A percentile compares a stretch with the other conserved stretches of the same genome.
Evolutionary conservation across 2,888 invertebrate genomes (phyloP).

Genomic region (Dasypogon diadema): DNA sequence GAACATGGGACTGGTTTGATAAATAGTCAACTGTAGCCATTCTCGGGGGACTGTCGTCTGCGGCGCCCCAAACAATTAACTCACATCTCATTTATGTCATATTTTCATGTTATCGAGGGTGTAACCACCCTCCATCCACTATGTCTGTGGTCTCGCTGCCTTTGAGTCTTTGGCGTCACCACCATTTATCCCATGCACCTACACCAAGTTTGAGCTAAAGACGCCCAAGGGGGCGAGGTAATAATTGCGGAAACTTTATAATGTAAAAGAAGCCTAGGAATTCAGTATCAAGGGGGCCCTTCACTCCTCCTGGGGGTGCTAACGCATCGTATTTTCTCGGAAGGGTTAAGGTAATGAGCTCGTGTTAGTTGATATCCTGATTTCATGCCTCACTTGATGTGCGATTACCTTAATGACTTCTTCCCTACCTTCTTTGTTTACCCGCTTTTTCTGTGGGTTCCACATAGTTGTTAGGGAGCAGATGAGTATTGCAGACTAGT

Average conservation of each 20-base stretch:
- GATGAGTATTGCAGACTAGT: too few species aligned
- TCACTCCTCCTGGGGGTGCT: neutral
- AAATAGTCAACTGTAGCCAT: conserved; percentile 29
- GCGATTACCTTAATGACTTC: conserved; percentile 49
- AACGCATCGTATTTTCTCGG: neutral
- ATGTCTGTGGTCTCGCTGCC: neutral
- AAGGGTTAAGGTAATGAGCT: conserved; percentile 46
- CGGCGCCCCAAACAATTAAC: conserved; percentile 49
- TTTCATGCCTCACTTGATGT: conserved; percentile 47
- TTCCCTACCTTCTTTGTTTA: conserved; percentile 9
- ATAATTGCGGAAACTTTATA: conserved; percentile 16
- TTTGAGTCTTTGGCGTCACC: neutral
- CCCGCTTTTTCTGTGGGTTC: neutral
- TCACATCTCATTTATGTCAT: conserved; percentile 40
- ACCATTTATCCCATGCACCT: neutral
- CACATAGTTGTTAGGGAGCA: too few species aligned
- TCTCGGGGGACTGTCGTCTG: conserved; percentile 15
- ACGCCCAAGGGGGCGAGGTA: conserved; percentile 24
- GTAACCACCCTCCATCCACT: neutral
- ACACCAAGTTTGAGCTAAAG: conserved; percentile 2
- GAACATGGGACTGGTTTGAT: neutral
- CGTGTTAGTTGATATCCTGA: conserved; percentile 50
- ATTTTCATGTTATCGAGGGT: conserved; percentile 44
- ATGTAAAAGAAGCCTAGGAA: neutral
- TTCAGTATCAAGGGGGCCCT: neutral